These are phyloP conservation scores for Drosophila saltans DNA, from an alignment of 1,140 invertebrate genomes.

Conservation along the genomic window DNA sequence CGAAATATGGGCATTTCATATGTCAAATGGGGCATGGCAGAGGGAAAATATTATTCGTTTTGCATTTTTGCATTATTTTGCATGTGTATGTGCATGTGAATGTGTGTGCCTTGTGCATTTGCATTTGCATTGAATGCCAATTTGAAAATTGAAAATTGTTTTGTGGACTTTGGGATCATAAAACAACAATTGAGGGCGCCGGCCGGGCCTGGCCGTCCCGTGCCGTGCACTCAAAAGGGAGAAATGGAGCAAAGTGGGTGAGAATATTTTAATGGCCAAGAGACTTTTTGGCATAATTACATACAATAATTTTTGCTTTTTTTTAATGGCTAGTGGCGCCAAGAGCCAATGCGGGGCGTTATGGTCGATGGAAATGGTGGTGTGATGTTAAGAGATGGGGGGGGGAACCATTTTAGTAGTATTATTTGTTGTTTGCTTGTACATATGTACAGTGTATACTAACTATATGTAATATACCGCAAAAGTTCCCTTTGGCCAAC, in stretches of 20 bases:
- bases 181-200: slow-evolving; percentile 30
- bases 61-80: slow-evolving; percentile 27
- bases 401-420: background rate
- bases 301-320: slow-evolving; percentile 30
- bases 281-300: slow-evolving; percentile 32
- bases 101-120: slow-evolving; percentile 12
- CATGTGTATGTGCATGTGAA: slow-evolving; percentile 48
- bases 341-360: slow-evolving; percentile 21
- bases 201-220: background rate
- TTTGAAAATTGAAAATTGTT: slow-evolving; percentile 46
- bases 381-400: too few species aligned
- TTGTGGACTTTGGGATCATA: slow-evolving; percentile 73
- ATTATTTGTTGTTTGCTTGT: background rate
- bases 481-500: slow-evolving; percentile 6
- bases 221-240: background rate
- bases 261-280: slow-evolving; percentile 11
- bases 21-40: slow-evolving; percentile 72
- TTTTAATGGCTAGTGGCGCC: slow-evolving; percentile 60
- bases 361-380: slow-evolving; percentile 46
- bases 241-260: slow-evolving; percentile 1
- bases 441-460: background rate
- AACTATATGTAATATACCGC: background rate
- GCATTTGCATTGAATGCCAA: slow-evolving; percentile 61
- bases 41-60: slow-evolving; percentile 64
- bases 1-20: slow-evolving; percentile 45